Percentiles rank a stretch among this genome's conserved stretches.
Conservation (phyloP, 2,888 invertebrate genomes). For the Pollenia angustigena region DNA sequence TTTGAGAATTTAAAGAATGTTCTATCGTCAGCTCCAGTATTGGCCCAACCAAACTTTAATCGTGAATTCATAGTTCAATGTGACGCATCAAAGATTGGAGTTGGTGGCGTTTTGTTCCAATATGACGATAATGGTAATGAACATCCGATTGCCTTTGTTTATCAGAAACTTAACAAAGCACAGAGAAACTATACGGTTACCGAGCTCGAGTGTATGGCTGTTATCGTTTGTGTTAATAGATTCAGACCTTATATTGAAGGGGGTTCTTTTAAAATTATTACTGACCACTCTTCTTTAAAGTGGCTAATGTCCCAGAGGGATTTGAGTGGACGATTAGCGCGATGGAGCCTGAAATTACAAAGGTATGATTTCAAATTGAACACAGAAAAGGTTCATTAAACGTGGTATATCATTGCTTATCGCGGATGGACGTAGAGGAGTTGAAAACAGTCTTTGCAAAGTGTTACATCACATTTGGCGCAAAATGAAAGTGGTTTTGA, state of each 20-base stretch:
- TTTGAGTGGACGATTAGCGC: conserved; percentile 61
- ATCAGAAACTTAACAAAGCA: conserved; percentile 37
- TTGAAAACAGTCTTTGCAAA: too few relatives aligned
- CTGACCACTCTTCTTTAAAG: conserved; percentile 53
- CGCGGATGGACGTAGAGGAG: conserved; percentile 26
- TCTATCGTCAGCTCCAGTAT: not conserved
- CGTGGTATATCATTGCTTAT: conserved; percentile 15
- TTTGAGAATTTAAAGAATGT: conserved; percentile 18
- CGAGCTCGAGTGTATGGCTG: conserved; percentile 55
- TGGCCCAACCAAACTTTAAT: conserved; percentile 22
- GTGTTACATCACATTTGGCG: too few relatives aligned
- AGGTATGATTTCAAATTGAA: conserved; percentile 19
- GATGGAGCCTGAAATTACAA: not conserved
- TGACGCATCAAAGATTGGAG: not conserved
- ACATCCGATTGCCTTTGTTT: conserved; percentile 42
- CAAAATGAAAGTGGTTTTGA: too few relatives aligned
- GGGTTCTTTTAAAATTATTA: conserved; percentile 70
- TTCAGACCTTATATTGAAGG: conserved; percentile 72
- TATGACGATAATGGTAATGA: conserved; percentile 41
- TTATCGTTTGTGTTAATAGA: conserved; percentile 45
- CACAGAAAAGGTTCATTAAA: conserved; percentile 17
- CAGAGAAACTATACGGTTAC: conserved; percentile 55
- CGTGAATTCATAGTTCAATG: conserved; percentile 10
- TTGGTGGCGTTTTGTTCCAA: conserved; percentile 28
- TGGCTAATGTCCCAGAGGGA: conserved; percentile 77